Conservation (phyloP, 2,797 vertebrate species). For the Chaenodraco wilsoni region DNA sequence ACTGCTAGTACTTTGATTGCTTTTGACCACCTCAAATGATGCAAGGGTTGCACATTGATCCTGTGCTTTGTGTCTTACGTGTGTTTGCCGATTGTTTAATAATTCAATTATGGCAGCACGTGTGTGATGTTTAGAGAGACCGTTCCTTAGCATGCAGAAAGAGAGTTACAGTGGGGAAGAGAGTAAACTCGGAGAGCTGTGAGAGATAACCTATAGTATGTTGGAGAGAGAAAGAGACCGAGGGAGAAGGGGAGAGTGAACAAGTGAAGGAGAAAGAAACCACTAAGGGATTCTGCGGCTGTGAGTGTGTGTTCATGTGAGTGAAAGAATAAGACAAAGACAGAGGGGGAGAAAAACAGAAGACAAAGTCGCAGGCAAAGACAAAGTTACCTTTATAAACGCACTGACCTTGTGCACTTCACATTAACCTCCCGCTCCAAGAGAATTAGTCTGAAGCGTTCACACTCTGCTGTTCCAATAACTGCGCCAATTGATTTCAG, state of each 20-base stretch:
- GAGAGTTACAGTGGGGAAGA: constrained; percentile 15
- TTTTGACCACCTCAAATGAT: constrained; percentile 64
- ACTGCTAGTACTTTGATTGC: constrained; percentile 40
- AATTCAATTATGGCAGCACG: constrained; percentile 76
- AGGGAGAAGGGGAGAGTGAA: constrained; percentile 46
- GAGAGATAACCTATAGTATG: constrained; percentile 31
- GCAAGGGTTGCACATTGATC: constrained; percentile 65
- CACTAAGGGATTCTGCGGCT: constrained; percentile 57
- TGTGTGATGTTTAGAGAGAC: constrained; percentile 57
- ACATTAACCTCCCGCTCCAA: constrained; percentile 66
- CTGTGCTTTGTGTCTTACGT: constrained; percentile 64
- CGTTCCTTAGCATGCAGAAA: constrained; percentile 55
- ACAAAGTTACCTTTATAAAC: constrained; percentile 74
- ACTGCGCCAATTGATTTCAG: constrained; percentile 68
- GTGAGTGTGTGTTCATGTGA: constrained; percentile 63
- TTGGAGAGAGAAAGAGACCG: constrained; percentile 26
- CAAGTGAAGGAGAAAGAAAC: constrained; percentile 63
- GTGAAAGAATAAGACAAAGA: constrained; percentile 59
- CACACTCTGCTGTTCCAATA: constrained; percentile 59
- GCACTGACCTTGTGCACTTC: constrained; percentile 70
- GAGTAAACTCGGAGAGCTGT: constrained; percentile 9
- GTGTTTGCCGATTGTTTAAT: constrained; percentile 79
- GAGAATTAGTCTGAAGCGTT: constrained; percentile 66
- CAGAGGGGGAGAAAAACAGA: constrained; percentile 13
- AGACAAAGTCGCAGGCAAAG: constrained; percentile 54